Base-by-base conservation (phyloP, 1,140 invertebrate genomes). In the Calycopis cecrops region DNA sequence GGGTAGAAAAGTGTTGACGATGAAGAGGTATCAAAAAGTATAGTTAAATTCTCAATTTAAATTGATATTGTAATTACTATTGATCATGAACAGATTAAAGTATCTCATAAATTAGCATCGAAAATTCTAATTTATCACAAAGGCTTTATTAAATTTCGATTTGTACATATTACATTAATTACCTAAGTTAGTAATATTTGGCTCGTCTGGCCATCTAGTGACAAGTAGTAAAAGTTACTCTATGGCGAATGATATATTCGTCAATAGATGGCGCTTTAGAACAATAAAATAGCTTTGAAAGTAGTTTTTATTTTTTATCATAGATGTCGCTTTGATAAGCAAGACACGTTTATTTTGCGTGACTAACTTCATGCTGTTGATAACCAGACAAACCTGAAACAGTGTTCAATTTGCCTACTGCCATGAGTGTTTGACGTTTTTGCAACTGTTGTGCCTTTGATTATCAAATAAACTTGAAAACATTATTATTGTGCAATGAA, bases 321-420 rank as follows among this genome's bases (percentile, higher is more conserved):
- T 53, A 72, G 67, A 66, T 65, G 64, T 52, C 58, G 55, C 40
- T 68, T 12, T 40, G 3, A 28, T 6, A 28, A 28, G 21, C 21
- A 28, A 60, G 28, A 9, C 44, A 35, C 65, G 63, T 65, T 70
- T 63, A 69, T 58, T 59, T 59, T 47, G 14, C 40, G 54, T 48
- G 18, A 48, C 60, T 65, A 63, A 35, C 37, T 68, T 69, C 66
- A 60, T 42, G 28, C 52, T 58, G 49, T 56, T 49, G 54, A 60
- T 62, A 35, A 56, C 47, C 63, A 40, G 38, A 52, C 63, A 60
- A 68, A 59, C 37, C 55, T 57, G 10, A 54, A n/a, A 44, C 40
- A 16, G 40, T 44, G 40, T 44, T 16, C 14, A 44, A 44, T 12
- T 18, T 44, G 14, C 2, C 8, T 16, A 44, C 14, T 17, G 21